Evolutionary conservation across 1,140 invertebrate genomes (phyloP), one percentile per base, ranked within the genome.

Genomic region (Plutomurus gul): DNA sequence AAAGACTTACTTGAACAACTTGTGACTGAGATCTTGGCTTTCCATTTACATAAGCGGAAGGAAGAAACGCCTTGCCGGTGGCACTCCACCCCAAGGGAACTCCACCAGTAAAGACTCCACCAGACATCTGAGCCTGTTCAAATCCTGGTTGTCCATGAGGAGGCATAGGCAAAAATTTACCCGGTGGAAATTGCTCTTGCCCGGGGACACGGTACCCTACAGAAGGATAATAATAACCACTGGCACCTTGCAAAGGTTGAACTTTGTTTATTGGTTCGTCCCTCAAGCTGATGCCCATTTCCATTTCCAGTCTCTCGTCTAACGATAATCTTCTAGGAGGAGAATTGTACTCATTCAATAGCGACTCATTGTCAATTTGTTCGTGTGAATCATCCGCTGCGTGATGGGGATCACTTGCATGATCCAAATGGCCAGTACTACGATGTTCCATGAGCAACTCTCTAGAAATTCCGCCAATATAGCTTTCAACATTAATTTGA

Each of bases 251-350:
- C n/a, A n/a, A n/a, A n/a, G n/a, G 80, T 79, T 30, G 79, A 60
- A 27, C 60, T 83, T 47, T 40, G 16, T 76, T 37, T 78, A 78
- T 36, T 84, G 84, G 16, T 37, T 79, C 81, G 4, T 82, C 78
- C 25, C 71, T 76, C 40, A 82, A 51, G 16, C 37, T 76, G 22
- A 87, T 83, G 2, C 87, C 87, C 75, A 87, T 84, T 81, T 88
- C 87, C 37, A 86, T 80, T 79, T 85, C 85, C 10, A 88, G 82
- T 43, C 87, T 77, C 49, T 88, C 87, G 71, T 88, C 87, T n/a
- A 88, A 81, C 1, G 86, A 86, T 7, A 86, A 78, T 36, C 87
- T 80, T 77, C 86, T 85, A 0, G 86, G 86, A 60, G 77, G 75
- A 46, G 76, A 76, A 16, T 30, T 37, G n/a, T 60, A 65, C 13